These are phyloP conservation scores for Cydia fagiglandana DNA, from an alignment of 1,140 invertebrate species.

Conservation along the genomic window DNA sequence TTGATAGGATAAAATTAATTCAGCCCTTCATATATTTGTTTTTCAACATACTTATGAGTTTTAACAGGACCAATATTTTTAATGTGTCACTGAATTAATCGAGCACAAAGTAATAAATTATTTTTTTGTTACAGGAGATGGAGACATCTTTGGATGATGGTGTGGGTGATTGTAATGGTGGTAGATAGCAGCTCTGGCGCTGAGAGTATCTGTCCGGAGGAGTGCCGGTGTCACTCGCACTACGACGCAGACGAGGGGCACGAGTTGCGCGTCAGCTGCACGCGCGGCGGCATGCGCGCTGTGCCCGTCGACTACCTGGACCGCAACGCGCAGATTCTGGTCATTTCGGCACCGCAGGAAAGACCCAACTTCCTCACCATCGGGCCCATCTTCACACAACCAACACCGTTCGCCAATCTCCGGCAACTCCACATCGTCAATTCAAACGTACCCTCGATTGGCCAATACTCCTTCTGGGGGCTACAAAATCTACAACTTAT, in stretches of 20 bases:
- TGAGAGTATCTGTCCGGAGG: slow-evolving; percentile 56
- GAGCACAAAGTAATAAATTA: background rate
- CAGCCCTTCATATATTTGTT: no score
- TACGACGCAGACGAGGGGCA: slow-evolving; percentile 47
- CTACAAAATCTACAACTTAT: slow-evolving; percentile 84
- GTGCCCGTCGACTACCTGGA: slow-evolving; percentile 83
- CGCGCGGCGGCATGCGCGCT: slow-evolving; percentile 81
- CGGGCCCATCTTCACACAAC: slow-evolving; percentile 84
- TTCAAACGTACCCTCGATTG: slow-evolving; percentile 88
- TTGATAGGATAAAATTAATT: no score
- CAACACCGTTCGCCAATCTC: slow-evolving; percentile 81
- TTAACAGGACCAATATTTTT: background rate
- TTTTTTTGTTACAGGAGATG: slow-evolving; percentile 58
- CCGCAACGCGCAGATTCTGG: slow-evolving; percentile 82
- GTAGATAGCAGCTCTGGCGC: slow-evolving; percentile 41
- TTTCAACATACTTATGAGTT: no score
- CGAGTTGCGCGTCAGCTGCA: slow-evolving; percentile 64
- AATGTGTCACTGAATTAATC: background rate
- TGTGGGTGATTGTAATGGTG: slow-evolving; percentile 38
- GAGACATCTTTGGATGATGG: slow-evolving; percentile 38
- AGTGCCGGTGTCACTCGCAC: slow-evolving; percentile 52
- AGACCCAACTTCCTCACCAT: slow-evolving; percentile 85
- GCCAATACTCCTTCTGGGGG: slow-evolving; percentile 88
- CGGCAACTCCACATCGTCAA: slow-evolving; percentile 87
- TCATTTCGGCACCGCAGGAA: slow-evolving; percentile 84